A percentile compares a stretch with the other conserved stretches of the same genome.
Conservation (phyloP, 2,797 vertebrate species). For the Furcifer pardalis region DNA sequence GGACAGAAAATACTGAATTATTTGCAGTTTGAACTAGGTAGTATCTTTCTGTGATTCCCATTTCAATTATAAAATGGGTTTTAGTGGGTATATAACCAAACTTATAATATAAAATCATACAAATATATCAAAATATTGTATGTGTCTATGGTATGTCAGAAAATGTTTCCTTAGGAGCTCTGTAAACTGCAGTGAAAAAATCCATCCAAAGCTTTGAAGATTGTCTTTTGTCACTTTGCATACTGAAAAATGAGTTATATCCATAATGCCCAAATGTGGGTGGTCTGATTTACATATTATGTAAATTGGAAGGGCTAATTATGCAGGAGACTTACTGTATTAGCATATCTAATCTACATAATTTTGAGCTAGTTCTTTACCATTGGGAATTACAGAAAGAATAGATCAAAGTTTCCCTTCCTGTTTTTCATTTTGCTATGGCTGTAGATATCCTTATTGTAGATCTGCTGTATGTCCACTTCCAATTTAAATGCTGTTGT, state of each 20-base stretch:
- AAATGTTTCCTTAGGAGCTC: background rate
- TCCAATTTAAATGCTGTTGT: background rate
- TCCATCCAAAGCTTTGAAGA: slow-evolving; percentile 42
- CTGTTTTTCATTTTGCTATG: background rate
- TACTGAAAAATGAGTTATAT: background rate
- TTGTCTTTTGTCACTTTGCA: slow-evolving; percentile 35
- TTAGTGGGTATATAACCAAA: background rate
- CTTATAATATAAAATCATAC: background rate
- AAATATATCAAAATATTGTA: background rate
- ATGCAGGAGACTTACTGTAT: background rate
- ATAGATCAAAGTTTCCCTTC: background rate
- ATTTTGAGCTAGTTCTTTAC: background rate
- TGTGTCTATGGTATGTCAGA: slow-evolving; percentile 4
- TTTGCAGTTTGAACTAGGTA: background rate
- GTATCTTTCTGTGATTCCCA: background rate
- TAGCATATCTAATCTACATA: slow-evolving; percentile 7
- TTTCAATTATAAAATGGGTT: background rate
- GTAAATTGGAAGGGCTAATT: slow-evolving; percentile 8
- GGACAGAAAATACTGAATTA: background rate
- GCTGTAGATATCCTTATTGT: background rate
- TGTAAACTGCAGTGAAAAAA: slow-evolving; percentile 49
- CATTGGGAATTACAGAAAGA: slow-evolving; percentile 5
- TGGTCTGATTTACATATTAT: slow-evolving; percentile 15
- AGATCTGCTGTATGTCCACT: background rate
- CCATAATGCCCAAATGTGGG: background rate